phyloP scores from a whole-genome alignment of 1,140 invertebrate species.

The Cheumatopsyche charites region DNA sequence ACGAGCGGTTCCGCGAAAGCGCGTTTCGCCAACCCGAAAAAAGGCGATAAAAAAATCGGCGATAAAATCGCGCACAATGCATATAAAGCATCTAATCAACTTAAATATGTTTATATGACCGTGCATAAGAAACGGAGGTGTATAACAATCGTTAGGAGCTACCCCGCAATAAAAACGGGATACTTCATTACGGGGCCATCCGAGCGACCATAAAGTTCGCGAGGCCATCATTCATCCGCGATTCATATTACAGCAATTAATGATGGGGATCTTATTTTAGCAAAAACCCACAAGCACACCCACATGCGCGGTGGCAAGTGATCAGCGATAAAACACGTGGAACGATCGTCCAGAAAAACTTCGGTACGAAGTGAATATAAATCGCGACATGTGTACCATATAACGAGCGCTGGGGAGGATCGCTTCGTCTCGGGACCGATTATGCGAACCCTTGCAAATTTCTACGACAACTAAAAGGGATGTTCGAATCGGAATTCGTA shows the following conservation, averaged over 20 bases:
- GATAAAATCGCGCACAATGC: conserved; percentile 13
- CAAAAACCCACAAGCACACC: not conserved
- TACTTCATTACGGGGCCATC: conserved; percentile 22
- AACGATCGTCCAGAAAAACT: too few species aligned
- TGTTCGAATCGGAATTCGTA: too few species aligned
- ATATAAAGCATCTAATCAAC: conserved; percentile 17
- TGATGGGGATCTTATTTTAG: not conserved
- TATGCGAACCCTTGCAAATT: too few species aligned
- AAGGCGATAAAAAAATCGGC: not conserved
- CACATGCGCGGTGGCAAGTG: too few species aligned
- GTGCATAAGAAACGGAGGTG: not conserved
- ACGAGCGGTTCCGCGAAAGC: too few species aligned
- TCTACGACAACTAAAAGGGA: too few species aligned
- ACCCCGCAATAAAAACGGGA: conserved; percentile 23
- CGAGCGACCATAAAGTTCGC: conserved; percentile 6
- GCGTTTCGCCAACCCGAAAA: too few species aligned
- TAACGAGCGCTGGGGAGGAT: too few species aligned
- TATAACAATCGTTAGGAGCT: conserved; percentile 9
- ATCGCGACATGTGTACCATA: too few species aligned
- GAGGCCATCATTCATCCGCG: not conserved
- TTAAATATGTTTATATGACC: conserved; percentile 15
- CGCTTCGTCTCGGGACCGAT: too few species aligned
- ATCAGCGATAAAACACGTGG: too few species aligned
- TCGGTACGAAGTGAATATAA: too few species aligned
- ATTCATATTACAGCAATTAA: not conserved